phyloP scores from a whole-genome alignment of 2,888 invertebrate genomes.

The Drosophila sordidula region DNA sequence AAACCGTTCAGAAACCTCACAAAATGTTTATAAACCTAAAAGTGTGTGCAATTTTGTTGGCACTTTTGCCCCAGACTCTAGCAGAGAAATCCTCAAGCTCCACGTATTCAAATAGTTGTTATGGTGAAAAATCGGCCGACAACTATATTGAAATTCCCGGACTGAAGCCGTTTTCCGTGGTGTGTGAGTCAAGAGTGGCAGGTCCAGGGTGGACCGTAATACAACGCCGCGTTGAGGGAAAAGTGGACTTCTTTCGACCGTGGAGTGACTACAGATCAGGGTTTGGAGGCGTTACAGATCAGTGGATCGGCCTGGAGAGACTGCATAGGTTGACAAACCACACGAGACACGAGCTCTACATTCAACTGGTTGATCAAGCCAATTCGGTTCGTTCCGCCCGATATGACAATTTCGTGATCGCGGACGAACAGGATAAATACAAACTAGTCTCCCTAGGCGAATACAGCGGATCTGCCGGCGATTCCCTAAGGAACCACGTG shows the following conservation, averaged over 20 bases:
- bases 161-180: not conserved
- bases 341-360: not conserved
- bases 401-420: slow-evolving; percentile 3
- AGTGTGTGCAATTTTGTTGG: too few species aligned
- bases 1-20: too few species aligned
- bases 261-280: slow-evolving; percentile 16
- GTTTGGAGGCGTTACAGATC: not conserved
- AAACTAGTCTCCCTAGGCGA: not conserved
- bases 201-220: slow-evolving; percentile 20
- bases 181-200: not conserved
- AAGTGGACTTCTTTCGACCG: slow-evolving; percentile 13
- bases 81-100: too few species aligned
- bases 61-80: too few species aligned
- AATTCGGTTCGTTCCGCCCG: not conserved
- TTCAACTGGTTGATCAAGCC: not conserved
- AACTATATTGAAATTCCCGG: not conserved
- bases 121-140: too few species aligned
- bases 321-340: not conserved
- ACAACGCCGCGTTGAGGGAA: slow-evolving; percentile 18
- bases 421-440: slow-evolving; percentile 1
- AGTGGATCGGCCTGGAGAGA: not conserved
- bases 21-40: too few species aligned
- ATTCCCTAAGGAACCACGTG: not conserved
- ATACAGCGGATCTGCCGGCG: not conserved
- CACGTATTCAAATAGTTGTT: too few species aligned